Evolutionary conservation across 2,113 vertebrate genomes (phyloP).

Genomic region (Corythaixoides concolor): DNA sequence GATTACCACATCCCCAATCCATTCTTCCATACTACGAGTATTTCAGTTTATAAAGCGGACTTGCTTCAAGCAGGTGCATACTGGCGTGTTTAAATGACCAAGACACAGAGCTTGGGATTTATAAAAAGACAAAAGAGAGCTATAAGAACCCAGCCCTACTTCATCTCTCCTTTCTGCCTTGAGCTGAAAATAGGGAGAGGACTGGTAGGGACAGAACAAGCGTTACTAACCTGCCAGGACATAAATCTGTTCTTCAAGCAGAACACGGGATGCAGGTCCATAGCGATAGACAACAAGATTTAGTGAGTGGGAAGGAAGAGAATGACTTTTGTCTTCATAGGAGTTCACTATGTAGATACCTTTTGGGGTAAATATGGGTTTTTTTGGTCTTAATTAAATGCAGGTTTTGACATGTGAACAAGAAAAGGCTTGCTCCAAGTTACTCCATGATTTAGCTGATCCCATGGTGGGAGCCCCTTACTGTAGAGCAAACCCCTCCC

Average conservation of each 20-base stretch:
- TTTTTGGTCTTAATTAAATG: neutral
- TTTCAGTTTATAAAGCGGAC: rapidly evolving
- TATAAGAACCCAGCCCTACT: neutral
- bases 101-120: neutral
- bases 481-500: neutral
- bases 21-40: rapidly evolving
- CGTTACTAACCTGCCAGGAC: neutral
- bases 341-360: neutral
- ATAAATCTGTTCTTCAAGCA: neutral
- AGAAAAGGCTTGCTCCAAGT: neutral
- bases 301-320: neutral
- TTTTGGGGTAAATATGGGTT: neutral
- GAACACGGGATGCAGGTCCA: neutral
- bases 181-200: neutral
- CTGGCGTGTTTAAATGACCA: neutral
- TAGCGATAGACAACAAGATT: neutral
- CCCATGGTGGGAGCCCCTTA: neutral
- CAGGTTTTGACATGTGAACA: neutral
- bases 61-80: neutral
- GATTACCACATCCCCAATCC: neutral
- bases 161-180: neutral
- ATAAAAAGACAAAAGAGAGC: neutral
- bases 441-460: neutral
- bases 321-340: neutral
- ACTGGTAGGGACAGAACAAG: neutral